Base-by-base conservation (phyloP, 2,888 invertebrate species). In the Lasioglossum lativentre region DNA sequence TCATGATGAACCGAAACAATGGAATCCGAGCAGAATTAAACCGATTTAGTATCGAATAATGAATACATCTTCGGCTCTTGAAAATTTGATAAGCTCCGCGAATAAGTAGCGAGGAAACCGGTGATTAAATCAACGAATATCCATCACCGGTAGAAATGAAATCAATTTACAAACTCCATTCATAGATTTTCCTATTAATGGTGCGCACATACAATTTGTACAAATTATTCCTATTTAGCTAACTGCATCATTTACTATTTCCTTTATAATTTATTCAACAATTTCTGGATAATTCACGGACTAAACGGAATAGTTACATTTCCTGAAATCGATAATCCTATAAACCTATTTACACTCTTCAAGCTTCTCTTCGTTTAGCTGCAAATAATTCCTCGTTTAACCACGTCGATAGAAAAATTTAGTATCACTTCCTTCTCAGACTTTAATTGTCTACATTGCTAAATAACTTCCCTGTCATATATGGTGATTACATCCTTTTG, bases 61-160 rank as follows among this genome's bases (percentile, higher is more conserved):
- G 76, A 45, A 77, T 82, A 68, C 45, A 74, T 40, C 56, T 59
- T 34, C 23, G 66, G 56, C 59, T 68, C n/a, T 30, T 70, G 66
- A 70, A 77, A 82, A 83, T 83, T 82, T 42, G 70, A 84, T 84
- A 40, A 74, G 34, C 70, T 1, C 47, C 27, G n/a, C 40, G 59
- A 52, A 38, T 82, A 75, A 75, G 73, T 80, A 74, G 78, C 40
- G 19, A 27, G 73, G 4, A 59, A 42, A 78, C 34, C 42, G 38
- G 38, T 38, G 38, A 8, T 47, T 40, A 30, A 52, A 73, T 42
- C 19, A 56, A 73, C 72, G 73, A 66, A 82, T 83, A 82, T 45
- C 75, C 72, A 47, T 16, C 82, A 75, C 52, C 34, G 59, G 38
- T n/a, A 19, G 52, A 42, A 40, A 76, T 76, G 76, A 66, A 78